phyloP scores from a whole-genome alignment of 2,113 vertebrate genomes.

The Saimiri boliviensis region DNA sequence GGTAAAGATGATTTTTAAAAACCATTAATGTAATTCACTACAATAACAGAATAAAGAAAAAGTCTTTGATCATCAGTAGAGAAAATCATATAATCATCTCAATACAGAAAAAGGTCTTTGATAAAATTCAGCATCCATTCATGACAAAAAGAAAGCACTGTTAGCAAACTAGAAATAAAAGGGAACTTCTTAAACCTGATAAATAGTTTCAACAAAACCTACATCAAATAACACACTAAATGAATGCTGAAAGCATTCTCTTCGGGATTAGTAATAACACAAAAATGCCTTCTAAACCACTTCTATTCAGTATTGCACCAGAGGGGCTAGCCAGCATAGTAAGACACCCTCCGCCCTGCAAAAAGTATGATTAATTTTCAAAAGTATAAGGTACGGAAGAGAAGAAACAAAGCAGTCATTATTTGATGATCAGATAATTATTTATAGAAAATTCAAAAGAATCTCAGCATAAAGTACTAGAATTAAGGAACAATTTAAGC shows the following conservation, averaged over 20 bases:
- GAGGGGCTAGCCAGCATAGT: background rate
- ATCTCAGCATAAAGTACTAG: slow-evolving; percentile 10
- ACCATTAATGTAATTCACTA: background rate
- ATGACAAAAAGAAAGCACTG: slow-evolving; percentile 26
- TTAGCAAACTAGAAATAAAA: slow-evolving; percentile 7
- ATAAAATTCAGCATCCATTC: slow-evolving; percentile 23
- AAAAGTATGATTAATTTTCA: background rate
- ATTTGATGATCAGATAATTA: slow-evolving; percentile 31
- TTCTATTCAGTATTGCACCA: background rate
- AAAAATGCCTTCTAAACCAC: background rate
- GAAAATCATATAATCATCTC: slow-evolving; percentile 25
- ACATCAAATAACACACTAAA: background rate
- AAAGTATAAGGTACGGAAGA: background rate
- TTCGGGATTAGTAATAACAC: background rate
- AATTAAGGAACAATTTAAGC: slow-evolving; percentile 8
- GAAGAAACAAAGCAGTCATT: slow-evolving; percentile 11
- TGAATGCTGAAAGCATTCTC: background rate
- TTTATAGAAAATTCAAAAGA: slow-evolving; percentile 19
- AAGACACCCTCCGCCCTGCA: background rate
- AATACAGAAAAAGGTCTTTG: background rate
- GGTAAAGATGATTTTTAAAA: background rate
- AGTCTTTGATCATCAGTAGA: background rate
- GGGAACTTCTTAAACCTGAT: background rate
- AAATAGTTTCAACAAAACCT: slow-evolving; percentile 30
- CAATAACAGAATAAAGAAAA: slow-evolving; percentile 8